phyloP scores from a whole-genome alignment of 2,888 invertebrate species.

The Bombylius discolor region DNA sequence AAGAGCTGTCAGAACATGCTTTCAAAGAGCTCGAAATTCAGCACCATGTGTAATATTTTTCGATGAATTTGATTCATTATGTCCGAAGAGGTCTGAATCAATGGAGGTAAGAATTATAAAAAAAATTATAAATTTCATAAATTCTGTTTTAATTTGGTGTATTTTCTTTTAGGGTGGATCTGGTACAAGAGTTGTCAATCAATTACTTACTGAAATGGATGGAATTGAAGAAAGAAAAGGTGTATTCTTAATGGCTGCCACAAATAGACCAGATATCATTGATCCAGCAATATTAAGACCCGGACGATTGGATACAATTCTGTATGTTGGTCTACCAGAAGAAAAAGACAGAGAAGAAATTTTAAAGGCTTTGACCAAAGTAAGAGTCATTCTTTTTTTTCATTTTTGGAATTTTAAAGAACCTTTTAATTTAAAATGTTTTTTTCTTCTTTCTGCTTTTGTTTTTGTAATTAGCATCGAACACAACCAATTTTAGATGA shows the following conservation, averaged over 20 bases:
- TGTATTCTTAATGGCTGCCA: conserved; percentile 91
- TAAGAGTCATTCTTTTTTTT: too few relatives aligned
- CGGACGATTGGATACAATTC: conserved; percentile 78
- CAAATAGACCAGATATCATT: conserved; percentile 91
- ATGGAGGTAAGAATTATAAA: conserved; percentile 30
- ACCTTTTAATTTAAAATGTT: conserved; percentile 19
- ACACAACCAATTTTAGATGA: conserved; percentile 60
- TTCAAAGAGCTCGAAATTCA: conserved; percentile 86
- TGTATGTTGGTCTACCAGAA: conserved; percentile 81
- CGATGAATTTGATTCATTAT: conserved; percentile 93
- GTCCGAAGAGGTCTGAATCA: conserved; percentile 73
- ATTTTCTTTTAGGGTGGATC: conserved; percentile 46
- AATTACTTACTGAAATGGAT: conserved; percentile 97
- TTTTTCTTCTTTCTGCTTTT: too few relatives aligned
- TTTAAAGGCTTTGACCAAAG: conserved; percentile 76
- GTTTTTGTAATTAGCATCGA: conserved; percentile 46
- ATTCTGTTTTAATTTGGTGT: too few relatives aligned
- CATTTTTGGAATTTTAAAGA: not conserved
- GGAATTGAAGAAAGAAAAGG: conserved; percentile 83
- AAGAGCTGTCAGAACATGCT: conserved; percentile 88
- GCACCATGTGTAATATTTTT: conserved; percentile 98
- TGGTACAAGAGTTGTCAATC: conserved; percentile 83
- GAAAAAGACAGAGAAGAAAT: conserved; percentile 74
- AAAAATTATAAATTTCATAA: too few relatives aligned
- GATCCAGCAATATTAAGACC: conserved; percentile 85